phyloP scores from a whole-genome alignment of 2,888 invertebrate species.

The Carpatolechia fugitivella region DNA sequence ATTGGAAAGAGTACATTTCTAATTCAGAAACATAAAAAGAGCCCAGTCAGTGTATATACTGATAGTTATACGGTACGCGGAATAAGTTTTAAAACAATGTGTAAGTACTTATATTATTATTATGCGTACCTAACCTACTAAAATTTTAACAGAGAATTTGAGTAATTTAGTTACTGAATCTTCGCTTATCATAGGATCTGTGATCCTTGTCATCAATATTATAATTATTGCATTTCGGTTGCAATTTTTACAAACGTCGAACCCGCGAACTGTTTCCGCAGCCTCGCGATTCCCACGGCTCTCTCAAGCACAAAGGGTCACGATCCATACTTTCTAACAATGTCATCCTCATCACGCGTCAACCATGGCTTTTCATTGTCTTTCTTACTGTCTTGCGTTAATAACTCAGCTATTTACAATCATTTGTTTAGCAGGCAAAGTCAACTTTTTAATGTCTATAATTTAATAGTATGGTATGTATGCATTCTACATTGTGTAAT shows the following conservation, averaged over 20 bases:
- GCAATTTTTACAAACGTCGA: neutral
- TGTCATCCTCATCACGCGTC: slow-evolving; percentile 12
- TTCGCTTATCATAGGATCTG: too few relatives aligned
- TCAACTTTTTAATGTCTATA: neutral
- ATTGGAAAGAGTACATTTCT: neutral
- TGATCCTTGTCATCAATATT: too few relatives aligned
- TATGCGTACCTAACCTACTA: too few relatives aligned
- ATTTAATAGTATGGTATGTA: neutral
- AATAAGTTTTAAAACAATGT: too few relatives aligned
- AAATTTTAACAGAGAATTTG: too few relatives aligned
- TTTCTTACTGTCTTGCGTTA: neutral
- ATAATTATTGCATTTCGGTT: too few relatives aligned
- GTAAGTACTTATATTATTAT: too few relatives aligned
- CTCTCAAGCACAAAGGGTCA: slow-evolving; percentile 19
- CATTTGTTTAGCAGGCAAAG: too few relatives aligned
- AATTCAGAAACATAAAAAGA: neutral
- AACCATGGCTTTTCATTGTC: slow-evolving; percentile 1
- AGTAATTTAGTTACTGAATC: too few relatives aligned
- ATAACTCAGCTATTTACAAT: too few relatives aligned
- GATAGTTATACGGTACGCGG: too few relatives aligned
- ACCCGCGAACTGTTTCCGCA: slow-evolving; percentile 12
- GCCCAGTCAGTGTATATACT: too few relatives aligned
- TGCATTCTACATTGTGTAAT: neutral
- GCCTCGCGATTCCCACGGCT: slow-evolving; percentile 14
- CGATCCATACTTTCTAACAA: slow-evolving; percentile 15